Conservation (phyloP, 1,140 invertebrate genomes). For the Diachasmimorpha longicaudata region DNA sequence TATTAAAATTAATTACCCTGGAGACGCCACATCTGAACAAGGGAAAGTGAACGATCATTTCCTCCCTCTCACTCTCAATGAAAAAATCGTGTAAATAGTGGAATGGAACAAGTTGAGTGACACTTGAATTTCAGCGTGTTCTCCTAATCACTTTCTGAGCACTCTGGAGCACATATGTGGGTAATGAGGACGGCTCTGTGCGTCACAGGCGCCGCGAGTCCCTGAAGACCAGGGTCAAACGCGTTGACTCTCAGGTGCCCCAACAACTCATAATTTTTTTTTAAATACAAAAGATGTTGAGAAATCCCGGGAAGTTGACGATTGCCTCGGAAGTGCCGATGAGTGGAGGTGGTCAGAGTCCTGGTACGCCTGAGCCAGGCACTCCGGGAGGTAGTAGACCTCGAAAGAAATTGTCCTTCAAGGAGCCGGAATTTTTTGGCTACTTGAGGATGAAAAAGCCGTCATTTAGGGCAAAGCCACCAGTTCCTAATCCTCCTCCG, state of each 20-base stretch:
- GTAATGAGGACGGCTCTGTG: slow-evolving; percentile 25
- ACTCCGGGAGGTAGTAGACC: slow-evolving; percentile 67
- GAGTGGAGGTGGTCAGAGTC: slow-evolving; percentile 43
- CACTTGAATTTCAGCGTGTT: not conserved
- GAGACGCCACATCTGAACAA: no score
- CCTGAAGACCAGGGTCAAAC: slow-evolving; percentile 4
- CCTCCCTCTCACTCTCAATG: not conserved
- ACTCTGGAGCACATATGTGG: slow-evolving; percentile 21
- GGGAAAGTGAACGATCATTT: not conserved
- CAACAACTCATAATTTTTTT: not conserved
- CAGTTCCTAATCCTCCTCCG: not conserved
- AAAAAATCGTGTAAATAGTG: not conserved
- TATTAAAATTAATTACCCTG: no score
- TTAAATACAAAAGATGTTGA: slow-evolving; percentile 33
- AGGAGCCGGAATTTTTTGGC: slow-evolving; percentile 79
- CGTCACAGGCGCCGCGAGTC: slow-evolving; percentile 11
- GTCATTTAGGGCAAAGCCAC: slow-evolving; percentile 25
- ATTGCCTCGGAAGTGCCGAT: slow-evolving; percentile 51
- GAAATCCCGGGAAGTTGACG: slow-evolving; percentile 33
- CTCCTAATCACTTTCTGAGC: not conserved
- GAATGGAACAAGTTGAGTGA: not conserved
- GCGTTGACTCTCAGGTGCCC: not conserved
- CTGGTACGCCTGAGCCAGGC: slow-evolving; percentile 41
- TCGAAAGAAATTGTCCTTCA: slow-evolving; percentile 83
- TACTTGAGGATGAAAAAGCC: slow-evolving; percentile 54